Base-by-base conservation (phyloP, 37 sponge, comb jelly and placozoan genomes). In the Petrosia ficiformis region DNA sequence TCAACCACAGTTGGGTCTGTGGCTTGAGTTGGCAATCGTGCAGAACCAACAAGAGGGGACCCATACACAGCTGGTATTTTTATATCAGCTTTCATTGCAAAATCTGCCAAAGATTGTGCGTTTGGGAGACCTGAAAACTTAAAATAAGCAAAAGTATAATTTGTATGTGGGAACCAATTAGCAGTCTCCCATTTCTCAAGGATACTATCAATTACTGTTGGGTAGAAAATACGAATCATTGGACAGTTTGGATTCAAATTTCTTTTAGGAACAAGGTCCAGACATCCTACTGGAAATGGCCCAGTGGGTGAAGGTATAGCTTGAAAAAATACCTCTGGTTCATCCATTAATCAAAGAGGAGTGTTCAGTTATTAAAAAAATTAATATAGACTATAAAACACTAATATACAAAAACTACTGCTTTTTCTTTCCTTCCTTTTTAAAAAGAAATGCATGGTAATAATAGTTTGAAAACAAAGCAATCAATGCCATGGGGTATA, bases 391-490 rank as follows among this genome's bases (percentile, higher is more conserved):
- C 14, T 19, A 48, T 48, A 19, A 48, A 48, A 48, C n/a, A 48
- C 14, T 48, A 48, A 19, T 48, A 14, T 64, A 64, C 39, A 24
- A 22, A 64, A 28, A 24, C 8, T 4, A 67, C 6, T 8, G 40
- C 32, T 73, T 6, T 58, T 82, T 77, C 40, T 67, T 75, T 3
- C 5, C 30, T 28, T 35, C 1, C 57, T 72, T 80, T 68, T 75
- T 83, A 19, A 33, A 1, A 22, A 93, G 24, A 56, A 85, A 94
- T 16, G 95, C 88, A 43, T 72, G 39, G 52, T 88, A 87, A 72
- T 90, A 94, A 66, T 83, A 94, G 59, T 94, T 94, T 0, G 65
- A 44, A 42, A 92, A 92, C 19, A 95, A 76, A 2, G 25, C 34
- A 0, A 91, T n/a, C 83, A 95, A 76, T 4, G 60, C 42, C 6